Base-by-base conservation (phyloP, 2,888 invertebrate genomes). In the Caenorhabditis wallacei region DNA sequence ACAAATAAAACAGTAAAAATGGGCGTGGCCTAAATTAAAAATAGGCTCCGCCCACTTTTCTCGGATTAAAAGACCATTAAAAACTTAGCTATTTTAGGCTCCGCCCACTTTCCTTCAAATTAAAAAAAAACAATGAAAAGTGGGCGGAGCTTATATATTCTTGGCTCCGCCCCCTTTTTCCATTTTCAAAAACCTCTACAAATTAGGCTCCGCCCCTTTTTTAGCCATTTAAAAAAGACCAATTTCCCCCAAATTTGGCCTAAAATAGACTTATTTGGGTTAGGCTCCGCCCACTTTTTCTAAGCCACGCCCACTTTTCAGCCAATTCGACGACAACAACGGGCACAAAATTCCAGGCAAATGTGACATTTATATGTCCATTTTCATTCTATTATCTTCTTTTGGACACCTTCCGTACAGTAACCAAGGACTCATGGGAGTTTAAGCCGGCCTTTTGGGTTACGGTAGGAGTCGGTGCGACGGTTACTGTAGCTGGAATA, bases 291-390 rank as follows among this genome's bases (percentile, higher is more conserved):
- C 30, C 30, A 3, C 8, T 30, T 30, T 8, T 8, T 8, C 30
- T 30, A 30, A 30, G 8, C 30, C 8, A 3, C 30, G 30, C 30
- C 30, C 30, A 30, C 30, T 30, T 30, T 54, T 10, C 54, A 54
- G 22, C 54, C 5, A 54, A 54, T 13, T 22, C 4, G 24, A 54
- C 26, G 2, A 54, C 22, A 8, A 11, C 13, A 5, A 24, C 3
- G 24, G 16, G 4, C 24, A 22, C 16, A 3, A 13, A 16, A 43
- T 16, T 54, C 26, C 8, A 3, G 4, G 26, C 54, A 8, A 64
- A 64, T 35, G 64, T 51, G 18, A 64, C 51, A 0, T 64, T 64
- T 51, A 64, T 35, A n/a, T 64, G 64, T 35, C 51, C 64, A 18
- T 35, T 64, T 18, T 64, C 64, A n/a, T 18, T 64, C 13, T 64